Evolutionary conservation across 2,113 vertebrate genomes (phyloP).

Genomic region (Alligator mississippiensis): DNA sequence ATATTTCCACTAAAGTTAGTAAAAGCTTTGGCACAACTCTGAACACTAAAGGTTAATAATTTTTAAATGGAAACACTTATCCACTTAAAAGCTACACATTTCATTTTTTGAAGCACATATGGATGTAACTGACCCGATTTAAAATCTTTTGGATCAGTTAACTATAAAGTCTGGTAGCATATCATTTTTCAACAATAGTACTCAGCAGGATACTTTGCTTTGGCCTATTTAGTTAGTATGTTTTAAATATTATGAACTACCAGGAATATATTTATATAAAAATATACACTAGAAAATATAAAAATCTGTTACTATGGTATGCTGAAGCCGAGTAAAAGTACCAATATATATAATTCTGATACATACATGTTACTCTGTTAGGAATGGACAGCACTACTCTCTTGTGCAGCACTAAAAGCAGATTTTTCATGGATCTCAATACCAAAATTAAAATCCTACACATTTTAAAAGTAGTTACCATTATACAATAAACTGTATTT

Average conservation of each 20-base stretch:
- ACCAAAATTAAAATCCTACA: not conserved
- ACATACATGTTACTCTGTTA: not conserved
- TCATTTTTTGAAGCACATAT: not conserved
- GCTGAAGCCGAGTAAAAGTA: not conserved
- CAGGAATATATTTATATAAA: not conserved
- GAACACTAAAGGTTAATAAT: not conserved
- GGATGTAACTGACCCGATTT: not conserved
- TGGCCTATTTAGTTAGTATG: not conserved
- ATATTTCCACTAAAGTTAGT: slow-evolving; percentile 36
- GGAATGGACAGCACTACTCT: not conserved
- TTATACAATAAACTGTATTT: not conserved
- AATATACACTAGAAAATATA: not conserved
- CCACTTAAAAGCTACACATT: not conserved
- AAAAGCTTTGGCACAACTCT: not conserved
- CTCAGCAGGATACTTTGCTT: not conserved
- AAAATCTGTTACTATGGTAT: not conserved
- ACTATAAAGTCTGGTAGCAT: not conserved
- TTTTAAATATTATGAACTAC: not conserved
- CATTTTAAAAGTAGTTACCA: not conserved
- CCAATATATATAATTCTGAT: not conserved
- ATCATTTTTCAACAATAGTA: not conserved
- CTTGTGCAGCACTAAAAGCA: too few relatives aligned
- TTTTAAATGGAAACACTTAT: not conserved
- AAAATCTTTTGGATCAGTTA: not conserved
- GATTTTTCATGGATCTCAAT: too few relatives aligned